Evolutionary conservation across 2,113 vertebrate species (phyloP).

Genomic region (Manacus vitellinus): DNA sequence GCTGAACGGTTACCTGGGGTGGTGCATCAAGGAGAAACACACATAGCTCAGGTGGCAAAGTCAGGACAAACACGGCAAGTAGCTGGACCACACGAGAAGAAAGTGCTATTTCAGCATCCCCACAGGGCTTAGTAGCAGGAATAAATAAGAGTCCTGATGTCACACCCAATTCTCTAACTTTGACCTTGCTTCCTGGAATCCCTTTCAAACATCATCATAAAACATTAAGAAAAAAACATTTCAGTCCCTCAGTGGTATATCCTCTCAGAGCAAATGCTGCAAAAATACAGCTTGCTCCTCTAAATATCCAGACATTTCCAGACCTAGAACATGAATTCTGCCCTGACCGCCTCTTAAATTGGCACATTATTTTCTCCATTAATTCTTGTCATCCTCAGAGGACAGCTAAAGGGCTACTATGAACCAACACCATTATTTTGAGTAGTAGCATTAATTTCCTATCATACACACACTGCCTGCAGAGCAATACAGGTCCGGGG

Average conservation of each 20-base stretch:
- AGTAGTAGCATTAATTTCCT: neutral
- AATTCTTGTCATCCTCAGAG: neutral
- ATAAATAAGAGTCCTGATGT: neutral
- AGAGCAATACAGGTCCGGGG: neutral
- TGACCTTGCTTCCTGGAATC: neutral
- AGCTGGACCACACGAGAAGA: neutral
- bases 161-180: neutral
- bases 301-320: neutral
- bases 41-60: constrained; percentile 7
- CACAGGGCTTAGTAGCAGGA: neutral
- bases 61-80: neutral
- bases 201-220: neutral
- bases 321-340: neutral
- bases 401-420: neutral
- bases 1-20: constrained; percentile 68
- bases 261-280: neutral
- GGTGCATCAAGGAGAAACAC: constrained; percentile 48
- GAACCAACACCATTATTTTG: neutral
- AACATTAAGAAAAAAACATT: neutral
- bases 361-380: neutral
- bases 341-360: neutral
- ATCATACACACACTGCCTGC: neutral
- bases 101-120: neutral
- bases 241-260: neutral
- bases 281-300: neutral